Base-by-base conservation (phyloP, 1,140 invertebrate species). In the Gryllus bimaculatus region DNA sequence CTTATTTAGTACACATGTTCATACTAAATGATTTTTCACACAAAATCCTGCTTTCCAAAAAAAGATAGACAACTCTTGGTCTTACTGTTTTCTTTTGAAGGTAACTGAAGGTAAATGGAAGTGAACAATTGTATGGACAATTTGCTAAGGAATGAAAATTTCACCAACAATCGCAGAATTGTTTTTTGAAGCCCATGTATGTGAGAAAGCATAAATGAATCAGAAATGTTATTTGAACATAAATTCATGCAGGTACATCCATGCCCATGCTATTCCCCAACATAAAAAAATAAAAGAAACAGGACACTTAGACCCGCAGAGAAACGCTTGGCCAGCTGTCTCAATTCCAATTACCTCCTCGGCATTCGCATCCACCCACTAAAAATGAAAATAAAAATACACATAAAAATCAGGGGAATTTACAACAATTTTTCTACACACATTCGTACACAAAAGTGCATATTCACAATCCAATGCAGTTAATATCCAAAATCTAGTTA, bases 331-430 rank as follows among this genome's bases (percentile, higher is more conserved):
- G 79, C 73, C 80, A 81, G 80, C 76, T 82, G 80, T 81, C 80
- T 83, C 82, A 82, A 77, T 80, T 81, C 79, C 81, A 79, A 83
- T 89, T 90, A 90, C 89, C 89, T 90, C 89, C 83, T 90, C 89
- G 84, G 88, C 88, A 85, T 88, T 89, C 85, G 89, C 87, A 87
- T 89, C 89, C 85, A 90, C 89, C 89, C 89, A 90, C 89, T 90
- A 89, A 83, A 83, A 83, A 84, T 88, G 82, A 81, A 85, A 87
- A 85, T 84, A 83, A 84, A 84, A 87, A 82, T 47, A 77, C 20
- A 79, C 81, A 82, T 83, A 84, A 82, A 82, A 78, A 78, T 66
- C 48, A 76, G 26, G 47, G 20, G 47, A 48, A 47, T 48, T 21
- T 20, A 77, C 76, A 77, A 73, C 76, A 81, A 66, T 18, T 66